Conservation (phyloP, 2,888 invertebrate genomes). For the Thereva nobilitata region DNA sequence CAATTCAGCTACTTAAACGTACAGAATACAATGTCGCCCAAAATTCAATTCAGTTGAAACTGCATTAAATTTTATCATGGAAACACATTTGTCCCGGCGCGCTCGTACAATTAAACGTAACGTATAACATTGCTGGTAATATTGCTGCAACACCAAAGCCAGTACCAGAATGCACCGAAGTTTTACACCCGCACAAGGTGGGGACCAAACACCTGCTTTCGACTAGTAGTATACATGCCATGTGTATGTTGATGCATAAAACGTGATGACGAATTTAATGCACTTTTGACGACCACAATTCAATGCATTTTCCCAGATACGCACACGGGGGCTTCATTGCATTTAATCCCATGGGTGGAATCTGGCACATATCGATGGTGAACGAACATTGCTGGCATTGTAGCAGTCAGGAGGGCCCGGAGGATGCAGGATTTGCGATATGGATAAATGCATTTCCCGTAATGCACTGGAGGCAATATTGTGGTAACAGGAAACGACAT, state of each 20-base stretch:
- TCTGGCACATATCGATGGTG: no score
- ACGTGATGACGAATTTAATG: constrained; percentile 43
- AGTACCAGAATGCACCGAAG: neutral
- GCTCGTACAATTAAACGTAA: constrained; percentile 39
- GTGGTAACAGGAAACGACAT: constrained; percentile 36
- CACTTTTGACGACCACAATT: constrained; percentile 43
- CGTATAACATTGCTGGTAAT: constrained; percentile 15
- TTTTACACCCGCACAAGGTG: neutral
- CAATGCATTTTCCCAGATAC: constrained; percentile 42
- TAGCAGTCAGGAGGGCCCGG: neutral
- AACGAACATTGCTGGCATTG: no score
- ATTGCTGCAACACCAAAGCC: no score
- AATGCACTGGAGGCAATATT: constrained; percentile 41
- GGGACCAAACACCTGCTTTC: constrained; percentile 31
- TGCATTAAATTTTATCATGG: constrained; percentile 38
- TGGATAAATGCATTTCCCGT: constrained; percentile 43
- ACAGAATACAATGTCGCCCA: constrained; percentile 20
- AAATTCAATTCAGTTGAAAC: constrained; percentile 41
- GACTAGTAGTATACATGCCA: constrained; percentile 1
- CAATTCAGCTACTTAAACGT: neutral
- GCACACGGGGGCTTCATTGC: constrained; percentile 7
- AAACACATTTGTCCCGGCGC: constrained; percentile 39
- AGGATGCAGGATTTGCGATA: constrained; percentile 40
- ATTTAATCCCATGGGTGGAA: no score
- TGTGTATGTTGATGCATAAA: constrained; percentile 36